Evolutionary conservation across 2,113 vertebrate species (phyloP).

Genomic region (Genyomyrus donnyi): DNA sequence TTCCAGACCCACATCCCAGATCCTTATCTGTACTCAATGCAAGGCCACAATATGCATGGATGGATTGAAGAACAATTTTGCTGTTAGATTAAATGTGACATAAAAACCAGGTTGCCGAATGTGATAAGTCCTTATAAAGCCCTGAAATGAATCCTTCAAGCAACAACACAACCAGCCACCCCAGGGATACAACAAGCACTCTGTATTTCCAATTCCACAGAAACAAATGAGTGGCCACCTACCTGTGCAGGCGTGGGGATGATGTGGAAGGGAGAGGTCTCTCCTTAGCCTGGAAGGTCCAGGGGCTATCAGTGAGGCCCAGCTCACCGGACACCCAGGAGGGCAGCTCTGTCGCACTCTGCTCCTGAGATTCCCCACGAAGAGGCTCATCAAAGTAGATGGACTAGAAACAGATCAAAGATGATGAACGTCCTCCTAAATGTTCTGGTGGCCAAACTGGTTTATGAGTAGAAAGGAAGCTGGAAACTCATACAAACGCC

Average conservation of each 20-base stretch:
- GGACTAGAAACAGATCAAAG: slow-evolving; percentile 59
- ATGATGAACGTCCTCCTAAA: slow-evolving; percentile 3
- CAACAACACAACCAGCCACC: background rate
- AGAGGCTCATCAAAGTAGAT: slow-evolving; percentile 82
- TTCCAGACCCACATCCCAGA: background rate
- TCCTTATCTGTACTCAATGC: background rate
- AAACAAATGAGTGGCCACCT: background rate
- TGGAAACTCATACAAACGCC: background rate
- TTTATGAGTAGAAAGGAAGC: background rate
- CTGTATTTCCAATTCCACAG: background rate
- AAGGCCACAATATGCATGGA: background rate
- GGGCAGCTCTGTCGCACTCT: slow-evolving; percentile 51
- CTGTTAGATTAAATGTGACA: background rate
- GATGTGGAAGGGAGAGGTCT: slow-evolving; percentile 28
- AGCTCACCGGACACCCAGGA: slow-evolving; percentile 75
- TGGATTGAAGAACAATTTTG: background rate
- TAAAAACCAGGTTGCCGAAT: background rate
- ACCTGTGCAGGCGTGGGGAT: slow-evolving; percentile 20
- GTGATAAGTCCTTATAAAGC: background rate
- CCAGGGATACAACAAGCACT: no score
- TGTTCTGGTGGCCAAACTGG: background rate
- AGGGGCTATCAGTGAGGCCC: slow-evolving; percentile 42
- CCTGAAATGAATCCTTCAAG: background rate
- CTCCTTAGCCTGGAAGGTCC: slow-evolving; percentile 47
- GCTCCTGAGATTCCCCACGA: slow-evolving; percentile 33